A percentile compares a stretch with the other conserved stretches of the same genome.
phyloP scores from a whole-genome alignment of 2,113 vertebrate genomes.

The Peromyscus maniculatus region DNA sequence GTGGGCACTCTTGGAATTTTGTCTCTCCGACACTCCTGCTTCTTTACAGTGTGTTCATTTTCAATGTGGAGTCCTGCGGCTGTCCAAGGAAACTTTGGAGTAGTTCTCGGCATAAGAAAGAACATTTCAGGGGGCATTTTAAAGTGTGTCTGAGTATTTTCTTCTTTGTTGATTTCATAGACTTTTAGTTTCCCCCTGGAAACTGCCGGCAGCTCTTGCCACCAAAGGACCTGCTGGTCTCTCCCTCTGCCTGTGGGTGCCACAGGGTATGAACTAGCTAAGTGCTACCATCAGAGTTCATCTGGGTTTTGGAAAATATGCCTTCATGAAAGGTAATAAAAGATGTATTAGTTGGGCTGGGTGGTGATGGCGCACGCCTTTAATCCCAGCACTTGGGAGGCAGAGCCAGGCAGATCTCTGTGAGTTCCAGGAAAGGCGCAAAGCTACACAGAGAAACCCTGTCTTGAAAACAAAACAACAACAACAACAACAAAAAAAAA shows the following conservation, averaged over 20 bases:
- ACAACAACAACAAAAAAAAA: no score
- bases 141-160: slow-evolving; percentile 35
- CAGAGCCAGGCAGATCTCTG: no score
- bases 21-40: not conserved
- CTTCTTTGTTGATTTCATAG: slow-evolving; percentile 15
- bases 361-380: no score
- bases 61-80: not conserved
- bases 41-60: not conserved
- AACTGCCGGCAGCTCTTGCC: slow-evolving; percentile 4
- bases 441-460: no score
- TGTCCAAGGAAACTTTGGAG: slow-evolving; percentile 22
- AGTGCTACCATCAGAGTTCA: slow-evolving; percentile 19
- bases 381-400: no score
- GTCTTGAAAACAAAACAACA: not conserved
- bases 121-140: not conserved
- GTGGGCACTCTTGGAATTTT: not conserved
- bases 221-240: not conserved
- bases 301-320: slow-evolving; percentile 44
- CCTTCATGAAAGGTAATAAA: slow-evolving; percentile 19
- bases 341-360: not conserved
- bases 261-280: slow-evolving; percentile 29
- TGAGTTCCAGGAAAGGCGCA: no score
- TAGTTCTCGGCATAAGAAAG: slow-evolving; percentile 20
- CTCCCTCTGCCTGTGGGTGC: not conserved
- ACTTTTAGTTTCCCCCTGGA: not conserved